A percentile compares a stretch with the other conserved stretches of the same genome.
phyloP scores from a whole-genome alignment of 2,113 vertebrate genomes.

The Gobio gobio region DNA sequence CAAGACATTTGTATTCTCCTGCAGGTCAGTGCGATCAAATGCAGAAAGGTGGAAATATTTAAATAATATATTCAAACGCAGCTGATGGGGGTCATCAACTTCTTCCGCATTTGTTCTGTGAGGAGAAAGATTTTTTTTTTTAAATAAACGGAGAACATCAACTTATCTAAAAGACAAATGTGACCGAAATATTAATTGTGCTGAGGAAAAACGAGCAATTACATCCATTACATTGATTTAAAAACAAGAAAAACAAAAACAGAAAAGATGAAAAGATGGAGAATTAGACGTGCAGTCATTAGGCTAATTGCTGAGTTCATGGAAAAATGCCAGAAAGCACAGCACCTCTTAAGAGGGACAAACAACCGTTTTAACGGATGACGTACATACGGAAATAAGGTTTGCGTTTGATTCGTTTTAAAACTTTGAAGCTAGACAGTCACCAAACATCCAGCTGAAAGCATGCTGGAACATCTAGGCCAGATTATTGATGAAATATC shows the following conservation, averaged over 20 bases:
- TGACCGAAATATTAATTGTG: slow-evolving; percentile 16
- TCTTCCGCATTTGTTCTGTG: not conserved
- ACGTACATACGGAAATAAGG: not conserved
- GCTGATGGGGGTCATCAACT: not conserved
- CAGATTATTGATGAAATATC: not conserved
- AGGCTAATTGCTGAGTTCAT: slow-evolving; percentile 33
- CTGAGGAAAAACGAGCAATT: slow-evolving; percentile 25
- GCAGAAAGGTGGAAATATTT: too few species aligned
- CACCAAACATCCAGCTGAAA: slow-evolving; percentile 20
- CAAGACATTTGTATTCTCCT: not conserved
- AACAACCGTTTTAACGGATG: slow-evolving; percentile 15
- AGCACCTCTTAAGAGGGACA: not conserved
- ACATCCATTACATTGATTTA: slow-evolving; percentile 33
- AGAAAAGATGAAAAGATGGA: not conserved
- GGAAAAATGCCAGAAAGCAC: not conserved
- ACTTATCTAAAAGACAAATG: not conserved
- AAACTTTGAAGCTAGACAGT: slow-evolving; percentile 9
- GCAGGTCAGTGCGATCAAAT: not conserved
- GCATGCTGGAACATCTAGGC: not conserved
- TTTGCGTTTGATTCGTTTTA: slow-evolving; percentile 20
- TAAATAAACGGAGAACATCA: not conserved
- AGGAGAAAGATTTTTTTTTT: not conserved
- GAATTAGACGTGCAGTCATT: slow-evolving; percentile 29
- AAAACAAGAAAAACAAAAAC: slow-evolving; percentile 31
- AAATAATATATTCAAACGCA: not conserved